Conservation (phyloP, 2,113 vertebrate genomes). For the Sylvilagus bachmani region DNA sequence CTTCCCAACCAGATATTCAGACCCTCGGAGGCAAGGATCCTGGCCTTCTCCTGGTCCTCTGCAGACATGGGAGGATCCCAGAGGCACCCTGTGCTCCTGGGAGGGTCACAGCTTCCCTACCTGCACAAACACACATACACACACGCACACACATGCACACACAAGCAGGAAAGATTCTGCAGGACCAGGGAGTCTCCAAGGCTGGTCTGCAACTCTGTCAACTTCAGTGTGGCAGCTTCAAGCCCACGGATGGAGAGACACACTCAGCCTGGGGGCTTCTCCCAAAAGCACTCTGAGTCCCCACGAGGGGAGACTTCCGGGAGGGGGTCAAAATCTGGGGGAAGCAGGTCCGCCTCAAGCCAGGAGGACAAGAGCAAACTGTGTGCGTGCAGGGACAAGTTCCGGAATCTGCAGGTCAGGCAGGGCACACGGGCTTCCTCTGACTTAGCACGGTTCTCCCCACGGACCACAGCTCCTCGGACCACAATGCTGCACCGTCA, state of each 20-base stretch:
- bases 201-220: background rate
- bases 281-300: background rate
- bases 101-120: background rate
- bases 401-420: background rate
- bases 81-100: no score
- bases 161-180: background rate
- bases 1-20: background rate
- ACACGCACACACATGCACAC: no score
- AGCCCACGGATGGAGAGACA: background rate
- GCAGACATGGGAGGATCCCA: background rate
- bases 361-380: background rate
- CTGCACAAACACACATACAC: background rate
- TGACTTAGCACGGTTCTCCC: background rate
- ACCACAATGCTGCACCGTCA: background rate
- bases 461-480: background rate
- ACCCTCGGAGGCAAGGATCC: background rate
- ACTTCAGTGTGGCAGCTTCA: background rate
- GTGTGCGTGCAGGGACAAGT: background rate
- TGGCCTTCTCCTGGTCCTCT: background rate
- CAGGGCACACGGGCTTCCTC: background rate
- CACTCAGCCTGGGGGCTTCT: background rate
- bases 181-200: background rate
- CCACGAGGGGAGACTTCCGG: background rate
- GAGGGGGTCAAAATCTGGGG: accelerated
- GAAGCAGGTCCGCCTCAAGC: background rate